Conservation (phyloP, 2,113 vertebrate species). For the Tetraodon nigroviridis region DNA sequence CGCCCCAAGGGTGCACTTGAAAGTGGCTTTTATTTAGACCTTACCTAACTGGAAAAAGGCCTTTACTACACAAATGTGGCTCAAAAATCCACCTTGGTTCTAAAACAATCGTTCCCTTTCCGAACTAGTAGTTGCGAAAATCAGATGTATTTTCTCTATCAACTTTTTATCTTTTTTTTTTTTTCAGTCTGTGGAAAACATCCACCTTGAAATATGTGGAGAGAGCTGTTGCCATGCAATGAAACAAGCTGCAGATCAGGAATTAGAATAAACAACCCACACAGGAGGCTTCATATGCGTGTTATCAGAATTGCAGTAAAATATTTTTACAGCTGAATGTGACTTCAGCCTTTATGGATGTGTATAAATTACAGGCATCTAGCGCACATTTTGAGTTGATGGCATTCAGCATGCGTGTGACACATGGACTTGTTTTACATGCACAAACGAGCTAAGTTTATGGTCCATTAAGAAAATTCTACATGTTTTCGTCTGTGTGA, state of each 20-base stretch:
- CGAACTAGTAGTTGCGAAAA: slow-evolving; percentile 19
- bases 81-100: slow-evolving; percentile 31
- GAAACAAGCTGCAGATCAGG: slow-evolving; percentile 36
- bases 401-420: slow-evolving; percentile 4
- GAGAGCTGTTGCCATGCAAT: slow-evolving; percentile 45
- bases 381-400: slow-evolving; percentile 7
- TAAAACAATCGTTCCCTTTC: slow-evolving; percentile 32
- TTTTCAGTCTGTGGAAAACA: slow-evolving; percentile 9
- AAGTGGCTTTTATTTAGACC: slow-evolving; percentile 39
- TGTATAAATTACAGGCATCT: slow-evolving; percentile 15
- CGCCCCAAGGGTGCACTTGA: slow-evolving; percentile 32
- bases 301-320: slow-evolving; percentile 7
- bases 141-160: neutral
- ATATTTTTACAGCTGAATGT: too few relatives aligned
- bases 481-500: neutral
- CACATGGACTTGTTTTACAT: slow-evolving; percentile 22
- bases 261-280: slow-evolving; percentile 61
- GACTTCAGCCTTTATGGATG: slow-evolving; percentile 20
- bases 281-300: slow-evolving; percentile 36
- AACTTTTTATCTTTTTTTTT: slow-evolving; percentile 7
- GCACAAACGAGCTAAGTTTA: neutral
- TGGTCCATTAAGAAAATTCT: neutral
- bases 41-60: slow-evolving; percentile 11
- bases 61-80: slow-evolving; percentile 11
- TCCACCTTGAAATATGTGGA: slow-evolving; percentile 30